Evolutionary conservation across 2,797 vertebrate species (phyloP).

Genomic region (Ctenopoma multispine): DNA sequence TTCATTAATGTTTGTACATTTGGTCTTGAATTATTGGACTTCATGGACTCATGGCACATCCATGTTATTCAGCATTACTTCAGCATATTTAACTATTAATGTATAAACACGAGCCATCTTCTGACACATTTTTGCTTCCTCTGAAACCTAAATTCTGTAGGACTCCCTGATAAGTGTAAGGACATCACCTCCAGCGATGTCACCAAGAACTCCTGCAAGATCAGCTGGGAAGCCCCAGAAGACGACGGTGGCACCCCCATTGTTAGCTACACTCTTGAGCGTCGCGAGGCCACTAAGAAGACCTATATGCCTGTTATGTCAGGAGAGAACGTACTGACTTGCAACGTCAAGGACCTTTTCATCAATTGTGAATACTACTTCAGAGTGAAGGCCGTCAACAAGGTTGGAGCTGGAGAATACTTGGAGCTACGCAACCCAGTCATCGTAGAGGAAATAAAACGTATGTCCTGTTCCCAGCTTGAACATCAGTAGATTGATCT

Average conservation of each 20-base stretch:
- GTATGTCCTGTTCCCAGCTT: slow-evolving; percentile 80
- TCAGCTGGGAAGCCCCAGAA: slow-evolving; percentile 95
- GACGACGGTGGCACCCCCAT: slow-evolving; percentile 94
- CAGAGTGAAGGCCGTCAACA: slow-evolving; percentile 97
- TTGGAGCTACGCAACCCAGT: slow-evolving; percentile 93
- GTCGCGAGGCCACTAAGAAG: slow-evolving; percentile 94
- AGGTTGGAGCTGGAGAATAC: slow-evolving; percentile 93
- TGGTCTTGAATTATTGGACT: not conserved
- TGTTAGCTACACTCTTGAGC: slow-evolving; percentile 93
- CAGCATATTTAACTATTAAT: not conserved
- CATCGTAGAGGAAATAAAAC: slow-evolving; percentile 93
- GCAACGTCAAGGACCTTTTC: slow-evolving; percentile 93
- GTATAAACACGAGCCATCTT: not conserved
- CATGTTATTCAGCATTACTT: not conserved
- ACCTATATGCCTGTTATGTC: slow-evolving; percentile 95
- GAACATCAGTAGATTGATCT: not conserved
- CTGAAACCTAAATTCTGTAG: slow-evolving; percentile 75
- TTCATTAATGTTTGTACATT: not conserved
- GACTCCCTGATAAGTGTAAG: slow-evolving; percentile 95
- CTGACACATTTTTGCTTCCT: not conserved
- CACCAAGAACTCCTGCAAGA: slow-evolving; percentile 94
- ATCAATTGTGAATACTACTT: slow-evolving; percentile 96
- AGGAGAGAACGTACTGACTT: slow-evolving; percentile 90
- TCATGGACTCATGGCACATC: not conserved
- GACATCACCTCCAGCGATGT: slow-evolving; percentile 90